A percentile compares a stretch with the other conserved stretches of the same genome.
These are phyloP conservation scores for Coluber constrictor DNA, from an alignment of 2,797 vertebrate species.

Conservation along the genomic window DNA sequence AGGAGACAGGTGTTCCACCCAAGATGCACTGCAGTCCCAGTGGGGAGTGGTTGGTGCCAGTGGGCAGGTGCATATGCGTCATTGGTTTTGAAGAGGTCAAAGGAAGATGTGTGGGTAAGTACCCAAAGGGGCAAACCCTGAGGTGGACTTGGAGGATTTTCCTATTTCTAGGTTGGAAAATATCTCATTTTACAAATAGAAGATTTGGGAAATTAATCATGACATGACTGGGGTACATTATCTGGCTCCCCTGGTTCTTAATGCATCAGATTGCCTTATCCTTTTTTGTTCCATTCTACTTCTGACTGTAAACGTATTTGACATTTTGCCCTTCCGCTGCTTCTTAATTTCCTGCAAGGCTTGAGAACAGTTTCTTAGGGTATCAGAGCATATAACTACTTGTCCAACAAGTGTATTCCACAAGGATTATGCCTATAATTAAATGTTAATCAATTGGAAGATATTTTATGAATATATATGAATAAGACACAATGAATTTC, in stretches of 20 bases:
- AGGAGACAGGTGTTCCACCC: constrained; percentile 56
- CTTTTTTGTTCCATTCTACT: constrained; percentile 2
- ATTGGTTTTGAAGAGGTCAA: constrained; percentile 68
- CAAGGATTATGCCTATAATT: background rate
- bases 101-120: constrained; percentile 69
- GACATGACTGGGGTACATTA: background rate
- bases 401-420: constrained; percentile 33
- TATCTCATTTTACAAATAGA: background rate
- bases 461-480: background rate
- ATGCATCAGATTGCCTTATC: constrained; percentile 19
- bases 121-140: background rate
- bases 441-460: background rate
- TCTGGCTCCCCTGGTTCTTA: background rate
- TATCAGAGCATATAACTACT: constrained; percentile 48
- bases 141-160: background rate
- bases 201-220: background rate
- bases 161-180: background rate
- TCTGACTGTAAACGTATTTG: constrained; percentile 33
- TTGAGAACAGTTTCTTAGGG: constrained; percentile 48
- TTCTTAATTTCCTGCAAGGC: constrained; percentile 48
- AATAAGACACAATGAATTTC: background rate
- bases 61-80: constrained; percentile 68
- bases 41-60: constrained; percentile 70
- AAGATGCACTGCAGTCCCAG: constrained; percentile 73
- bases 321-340: constrained; percentile 44